Conservation (phyloP, 2,113 vertebrate species). For the Hippolais icterina region DNA sequence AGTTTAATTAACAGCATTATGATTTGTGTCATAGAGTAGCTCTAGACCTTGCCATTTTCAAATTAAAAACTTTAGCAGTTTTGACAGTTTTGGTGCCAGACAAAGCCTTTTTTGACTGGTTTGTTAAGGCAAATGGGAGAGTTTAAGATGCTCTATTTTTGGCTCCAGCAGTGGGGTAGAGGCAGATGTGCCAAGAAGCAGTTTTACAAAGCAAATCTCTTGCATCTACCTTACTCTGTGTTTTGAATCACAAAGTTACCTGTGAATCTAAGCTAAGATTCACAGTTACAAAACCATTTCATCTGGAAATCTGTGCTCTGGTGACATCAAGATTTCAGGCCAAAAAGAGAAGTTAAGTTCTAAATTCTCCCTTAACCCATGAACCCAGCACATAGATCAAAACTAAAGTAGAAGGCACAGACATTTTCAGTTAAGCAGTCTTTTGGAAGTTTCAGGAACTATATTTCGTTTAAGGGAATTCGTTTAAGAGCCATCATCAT, state of each 20-base stretch:
- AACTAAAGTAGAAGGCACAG: not conserved
- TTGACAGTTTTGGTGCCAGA: not conserved
- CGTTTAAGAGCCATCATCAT: not conserved
- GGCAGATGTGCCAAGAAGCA: not conserved
- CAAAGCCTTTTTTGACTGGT: not conserved
- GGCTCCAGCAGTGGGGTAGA: not conserved
- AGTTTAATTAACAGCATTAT: constrained; percentile 28
- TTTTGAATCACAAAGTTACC: not conserved
- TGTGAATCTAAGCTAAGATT: not conserved
- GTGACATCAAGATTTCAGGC: not conserved
- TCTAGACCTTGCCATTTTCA: not conserved
- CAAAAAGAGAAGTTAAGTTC: not conserved
- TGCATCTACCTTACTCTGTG: not conserved
- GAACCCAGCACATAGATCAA: not conserved
- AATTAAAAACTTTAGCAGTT: not conserved
- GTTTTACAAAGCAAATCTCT: not conserved
- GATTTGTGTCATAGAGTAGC: not conserved
- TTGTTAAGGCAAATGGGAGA: not conserved
- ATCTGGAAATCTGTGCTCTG: not conserved
- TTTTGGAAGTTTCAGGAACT: not conserved
- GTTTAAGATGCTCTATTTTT: not conserved
- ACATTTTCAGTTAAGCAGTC: not conserved
- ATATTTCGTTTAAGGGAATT: not conserved
- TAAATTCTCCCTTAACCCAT: not conserved
- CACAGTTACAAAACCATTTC: not conserved